Percentiles rank a stretch among this genome's conserved stretches.
Evolutionary conservation across 2,113 vertebrate species (phyloP).

Genomic region (Puntigrus tetrazona): DNA sequence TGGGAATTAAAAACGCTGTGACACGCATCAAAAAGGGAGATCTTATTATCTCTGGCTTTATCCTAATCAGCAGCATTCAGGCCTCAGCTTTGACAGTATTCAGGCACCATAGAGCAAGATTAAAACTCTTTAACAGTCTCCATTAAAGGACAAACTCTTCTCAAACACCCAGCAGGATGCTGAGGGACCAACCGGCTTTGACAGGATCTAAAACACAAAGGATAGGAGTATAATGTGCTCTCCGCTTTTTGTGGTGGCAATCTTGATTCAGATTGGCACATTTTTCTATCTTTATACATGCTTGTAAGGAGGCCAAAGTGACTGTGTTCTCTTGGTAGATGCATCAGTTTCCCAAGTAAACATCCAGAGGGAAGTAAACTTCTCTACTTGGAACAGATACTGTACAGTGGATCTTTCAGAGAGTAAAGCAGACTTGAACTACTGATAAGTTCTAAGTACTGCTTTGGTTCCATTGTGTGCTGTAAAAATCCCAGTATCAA

Average conservation of each 20-base stretch:
- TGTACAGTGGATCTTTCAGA: background rate
- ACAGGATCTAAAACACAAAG: slow-evolving; percentile 30
- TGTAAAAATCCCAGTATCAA: slow-evolving; percentile 3
- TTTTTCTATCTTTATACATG: slow-evolving; percentile 6
- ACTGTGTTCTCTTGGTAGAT: slow-evolving; percentile 12
- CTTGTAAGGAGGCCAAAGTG: background rate
- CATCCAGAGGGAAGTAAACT: background rate
- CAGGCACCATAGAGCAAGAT: slow-evolving; percentile 23
- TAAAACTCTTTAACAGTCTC: slow-evolving; percentile 29
- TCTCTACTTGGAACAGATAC: background rate
- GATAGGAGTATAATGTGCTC: background rate
- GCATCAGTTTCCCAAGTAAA: background rate
- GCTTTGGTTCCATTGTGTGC: background rate
- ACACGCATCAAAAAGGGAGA: slow-evolving; percentile 34
- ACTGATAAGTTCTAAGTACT: background rate
- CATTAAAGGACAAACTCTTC: slow-evolving; percentile 23
- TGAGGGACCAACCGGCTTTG: background rate
- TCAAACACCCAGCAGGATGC: slow-evolving; percentile 4
- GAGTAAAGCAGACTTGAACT: background rate
- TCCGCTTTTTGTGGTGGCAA: background rate
- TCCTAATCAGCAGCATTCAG: slow-evolving; percentile 43
- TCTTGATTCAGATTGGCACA: background rate
- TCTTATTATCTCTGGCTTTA: slow-evolving; percentile 38
- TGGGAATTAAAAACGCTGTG: slow-evolving; percentile 31
- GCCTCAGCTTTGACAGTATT: slow-evolving; percentile 2